Evolutionary conservation across 2,888 invertebrate genomes (phyloP), one percentile per base, ranked within the genome.

Genomic region (Patella caerulea): DNA sequence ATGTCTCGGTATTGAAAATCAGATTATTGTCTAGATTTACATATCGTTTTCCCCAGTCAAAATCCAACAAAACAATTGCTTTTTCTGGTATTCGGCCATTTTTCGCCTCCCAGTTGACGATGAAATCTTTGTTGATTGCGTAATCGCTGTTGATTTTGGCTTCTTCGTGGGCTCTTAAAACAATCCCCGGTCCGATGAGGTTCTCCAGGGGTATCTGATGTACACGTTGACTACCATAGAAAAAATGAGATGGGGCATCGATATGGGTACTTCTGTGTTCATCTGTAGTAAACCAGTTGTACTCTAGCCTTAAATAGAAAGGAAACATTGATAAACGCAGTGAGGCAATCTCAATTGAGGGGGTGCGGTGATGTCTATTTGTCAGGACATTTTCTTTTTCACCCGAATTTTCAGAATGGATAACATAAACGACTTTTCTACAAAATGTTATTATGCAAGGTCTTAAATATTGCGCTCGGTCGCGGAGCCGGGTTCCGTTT

Each of bases 201-300:
- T 83, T 81, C 4, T 84, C 82, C 15, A 89, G 54, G 0, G 93
- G 93, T 78, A 94, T 93, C 71, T 94, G 92, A 9, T 92, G 93
- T 1, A 79, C 71, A 17, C 75, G 72, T 24, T 69, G 69, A 0
- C 77, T 77, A 2, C 89, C 83, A 4, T 83, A 84, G 70, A 88
- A 83, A 85, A 94, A 94, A 85, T 94, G 94, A 78, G 92, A 93
- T 0, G 94, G 94, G 0, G 94, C 94, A 82, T 94, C 94, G 14
- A 94, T 78, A 83, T 94, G 94, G 0, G 94, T 94, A 0, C 94
- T 94, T 0, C 93, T 93, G 84, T 94, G 94, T 82, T 94, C 94
- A 0, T 92, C 76, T 3, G 79, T 72, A 3, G 73, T 55, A 65
- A 79, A 93, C 12, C 93, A 92, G 80, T 94, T 93, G 0, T 91